Evolutionary conservation across 2,888 invertebrate genomes (phyloP).

Genomic region (Drosophila fungiperda): DNA sequence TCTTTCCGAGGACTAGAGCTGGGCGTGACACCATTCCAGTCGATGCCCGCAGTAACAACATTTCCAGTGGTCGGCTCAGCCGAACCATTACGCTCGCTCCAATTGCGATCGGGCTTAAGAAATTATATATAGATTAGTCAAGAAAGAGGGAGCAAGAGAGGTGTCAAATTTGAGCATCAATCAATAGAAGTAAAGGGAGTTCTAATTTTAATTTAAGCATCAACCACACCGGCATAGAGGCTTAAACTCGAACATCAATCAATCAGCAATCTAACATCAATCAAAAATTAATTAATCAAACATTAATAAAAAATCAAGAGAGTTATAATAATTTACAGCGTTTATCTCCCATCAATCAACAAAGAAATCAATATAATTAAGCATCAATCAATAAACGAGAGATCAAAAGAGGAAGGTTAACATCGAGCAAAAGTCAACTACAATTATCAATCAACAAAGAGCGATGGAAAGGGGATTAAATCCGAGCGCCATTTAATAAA

Average conservation of each 20-base stretch:
- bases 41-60: constrained; percentile 35
- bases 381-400: neutral
- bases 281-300: neutral
- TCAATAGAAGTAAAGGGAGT: neutral
- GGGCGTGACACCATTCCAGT: constrained; percentile 83
- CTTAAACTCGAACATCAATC: neutral
- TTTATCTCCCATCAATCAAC: no score
- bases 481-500: neutral
- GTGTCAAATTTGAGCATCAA: neutral
- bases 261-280: neutral
- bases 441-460: neutral
- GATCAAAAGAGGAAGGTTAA: neutral
- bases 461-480: neutral
- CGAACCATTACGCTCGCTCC: constrained; percentile 83
- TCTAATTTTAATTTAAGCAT: neutral
- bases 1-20: constrained; percentile 84
- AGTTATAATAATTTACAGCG: no score
- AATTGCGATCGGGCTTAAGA: constrained; percentile 80
- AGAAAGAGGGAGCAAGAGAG: neutral
- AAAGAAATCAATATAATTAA: neutral
- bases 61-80: constrained; percentile 54
- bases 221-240: neutral
- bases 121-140: neutral
- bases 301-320: no score
- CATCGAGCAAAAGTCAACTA: neutral